Conservation (phyloP, 2,797 vertebrate genomes). For the Myotis myotis region DNA sequence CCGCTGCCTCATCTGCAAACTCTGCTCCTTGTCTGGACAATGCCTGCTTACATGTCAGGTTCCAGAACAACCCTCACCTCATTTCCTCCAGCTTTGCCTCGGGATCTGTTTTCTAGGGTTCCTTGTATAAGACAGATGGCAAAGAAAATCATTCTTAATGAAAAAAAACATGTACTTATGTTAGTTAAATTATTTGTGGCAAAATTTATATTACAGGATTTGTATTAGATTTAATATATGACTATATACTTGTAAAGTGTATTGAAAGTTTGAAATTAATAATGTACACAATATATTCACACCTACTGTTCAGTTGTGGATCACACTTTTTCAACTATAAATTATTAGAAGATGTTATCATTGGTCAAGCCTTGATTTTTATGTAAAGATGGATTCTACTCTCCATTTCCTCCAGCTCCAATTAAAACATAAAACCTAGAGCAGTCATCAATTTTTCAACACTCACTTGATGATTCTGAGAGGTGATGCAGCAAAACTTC, state of each 20-base stretch:
- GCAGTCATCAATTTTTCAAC: constrained; percentile 35
- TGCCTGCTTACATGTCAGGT: neutral
- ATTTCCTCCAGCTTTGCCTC: neutral
- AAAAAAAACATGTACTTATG: constrained; percentile 4
- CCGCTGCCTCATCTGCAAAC: neutral
- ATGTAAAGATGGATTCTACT: neutral
- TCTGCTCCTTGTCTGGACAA: neutral
- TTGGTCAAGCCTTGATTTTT: neutral
- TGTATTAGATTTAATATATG: neutral
- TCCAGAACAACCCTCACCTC: neutral
- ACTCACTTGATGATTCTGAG: constrained; percentile 20
- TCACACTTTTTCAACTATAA: neutral
- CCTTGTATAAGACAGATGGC: neutral
- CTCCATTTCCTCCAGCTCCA: neutral
- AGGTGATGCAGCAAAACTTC: neutral
- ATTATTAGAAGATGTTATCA: neutral
- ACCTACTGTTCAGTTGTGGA: neutral
- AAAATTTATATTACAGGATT: neutral
- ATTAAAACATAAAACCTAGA: constrained; percentile 42
- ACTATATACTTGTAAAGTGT: neutral
- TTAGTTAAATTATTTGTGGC: neutral
- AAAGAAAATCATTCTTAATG: neutral
- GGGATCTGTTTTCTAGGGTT: neutral
- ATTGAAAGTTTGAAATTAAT: neutral
- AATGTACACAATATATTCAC: neutral